A percentile compares a stretch with the other conserved stretches of the same genome.
These are phyloP conservation scores for Druon quercuslanigerum DNA, from an alignment of 1,140 invertebrate genomes.

Conservation along the genomic window DNA sequence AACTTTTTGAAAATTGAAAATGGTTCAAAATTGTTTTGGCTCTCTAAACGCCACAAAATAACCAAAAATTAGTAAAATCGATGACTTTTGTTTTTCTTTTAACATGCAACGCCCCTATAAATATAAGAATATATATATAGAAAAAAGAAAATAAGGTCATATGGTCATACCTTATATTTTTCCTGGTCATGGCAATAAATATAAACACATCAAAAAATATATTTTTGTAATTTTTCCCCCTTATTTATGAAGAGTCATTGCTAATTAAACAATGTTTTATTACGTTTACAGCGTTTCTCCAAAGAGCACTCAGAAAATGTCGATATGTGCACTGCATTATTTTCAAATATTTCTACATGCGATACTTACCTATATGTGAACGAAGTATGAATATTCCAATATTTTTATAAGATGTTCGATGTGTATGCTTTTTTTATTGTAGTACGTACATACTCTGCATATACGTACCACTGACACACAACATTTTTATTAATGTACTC, in stretches of 20 bases:
- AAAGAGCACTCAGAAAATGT: slow-evolving; percentile 48
- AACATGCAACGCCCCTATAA: too few relatives aligned
- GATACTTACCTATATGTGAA: slow-evolving; percentile 55
- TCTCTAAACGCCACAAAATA: too few relatives aligned
- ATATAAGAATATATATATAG: too few relatives aligned
- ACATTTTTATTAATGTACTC: background rate
- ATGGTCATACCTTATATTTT: too few relatives aligned
- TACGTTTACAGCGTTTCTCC: slow-evolving; percentile 34
- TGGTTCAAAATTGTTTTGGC: too few relatives aligned
- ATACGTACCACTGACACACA: background rate
- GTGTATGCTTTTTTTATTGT: slow-evolving; percentile 52
- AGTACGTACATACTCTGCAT: slow-evolving; percentile 15
- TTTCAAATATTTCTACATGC: slow-evolving; percentile 54
- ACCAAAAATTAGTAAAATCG: too few relatives aligned
- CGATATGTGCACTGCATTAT: slow-evolving; percentile 59
- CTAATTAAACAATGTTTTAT: background rate
- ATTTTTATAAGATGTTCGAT: slow-evolving; percentile 57
- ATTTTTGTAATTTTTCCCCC: too few relatives aligned
- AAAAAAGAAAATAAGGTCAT: too few relatives aligned
- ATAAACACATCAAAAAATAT: slow-evolving; percentile 15
- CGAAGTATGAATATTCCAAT: slow-evolving; percentile 54
- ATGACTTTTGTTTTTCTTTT: too few relatives aligned
- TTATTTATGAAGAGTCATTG: background rate
- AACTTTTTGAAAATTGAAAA: too few relatives aligned
- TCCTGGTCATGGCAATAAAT: too few relatives aligned